These are phyloP conservation scores for Plebejus argus DNA, from an alignment of 2,888 invertebrate species.

Conservation along the genomic window DNA sequence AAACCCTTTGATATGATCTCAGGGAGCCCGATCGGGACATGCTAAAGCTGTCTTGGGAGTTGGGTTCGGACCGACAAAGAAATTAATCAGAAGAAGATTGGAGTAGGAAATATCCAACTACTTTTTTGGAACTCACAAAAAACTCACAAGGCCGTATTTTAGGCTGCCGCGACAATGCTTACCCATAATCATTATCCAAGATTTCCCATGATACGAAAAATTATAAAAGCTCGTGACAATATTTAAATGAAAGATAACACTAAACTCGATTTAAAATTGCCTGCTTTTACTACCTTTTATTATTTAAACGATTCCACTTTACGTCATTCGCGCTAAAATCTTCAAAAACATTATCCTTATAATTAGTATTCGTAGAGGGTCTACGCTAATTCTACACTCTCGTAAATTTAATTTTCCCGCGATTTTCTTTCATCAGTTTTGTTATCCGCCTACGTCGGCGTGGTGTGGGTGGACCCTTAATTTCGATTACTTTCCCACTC, in stretches of 20 bases:
- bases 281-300: background rate
- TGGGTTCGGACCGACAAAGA: too few relatives aligned
- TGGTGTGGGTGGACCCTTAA: background rate
- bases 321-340: background rate
- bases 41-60: too few relatives aligned
- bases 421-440: background rate
- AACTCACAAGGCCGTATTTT: too few relatives aligned
- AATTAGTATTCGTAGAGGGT: background rate
- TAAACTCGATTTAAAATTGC: background rate
- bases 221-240: background rate
- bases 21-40: too few relatives aligned
- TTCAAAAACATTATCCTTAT: background rate
- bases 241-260: background rate
- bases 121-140: too few relatives aligned
- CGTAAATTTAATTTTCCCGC: background rate
- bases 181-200: background rate
- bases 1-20: too few relatives aligned
- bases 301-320: background rate
- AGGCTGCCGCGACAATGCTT: too few relatives aligned
- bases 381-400: background rate
- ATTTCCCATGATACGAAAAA: background rate
- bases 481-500: slow-evolving; percentile 12
- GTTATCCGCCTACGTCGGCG: slow-evolving; percentile 2
- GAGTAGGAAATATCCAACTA: too few relatives aligned
- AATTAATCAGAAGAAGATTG: too few relatives aligned